A percentile compares a stretch with the other conserved stretches of the same genome.
phyloP scores from a whole-genome alignment of 2,888 invertebrate genomes.

The Calameuta idolon region DNA sequence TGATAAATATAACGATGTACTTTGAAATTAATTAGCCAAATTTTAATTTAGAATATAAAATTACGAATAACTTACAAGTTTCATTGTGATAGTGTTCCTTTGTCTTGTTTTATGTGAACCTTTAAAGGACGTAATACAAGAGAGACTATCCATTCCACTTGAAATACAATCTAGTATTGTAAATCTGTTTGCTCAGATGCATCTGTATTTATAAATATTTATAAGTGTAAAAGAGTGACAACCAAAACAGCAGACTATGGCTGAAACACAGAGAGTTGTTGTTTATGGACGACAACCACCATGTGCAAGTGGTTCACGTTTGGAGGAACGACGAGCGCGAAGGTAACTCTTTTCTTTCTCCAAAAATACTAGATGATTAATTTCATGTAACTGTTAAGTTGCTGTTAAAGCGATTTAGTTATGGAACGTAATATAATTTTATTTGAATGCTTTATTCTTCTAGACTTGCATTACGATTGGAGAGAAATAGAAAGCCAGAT shows the following conservation, averaged over 20 bases:
- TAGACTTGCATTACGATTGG: conserved; percentile 69
- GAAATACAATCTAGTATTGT: not conserved
- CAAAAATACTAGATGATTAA: conserved; percentile 33
- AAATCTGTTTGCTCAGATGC: not conserved
- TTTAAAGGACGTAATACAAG: not conserved
- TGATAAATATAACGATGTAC: not conserved
- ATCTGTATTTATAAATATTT: not conserved
- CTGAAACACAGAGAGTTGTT: conserved; percentile 78
- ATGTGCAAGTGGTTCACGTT: conserved; percentile 78
- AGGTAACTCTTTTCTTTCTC: conserved; percentile 68
- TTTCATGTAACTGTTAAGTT: not conserved
- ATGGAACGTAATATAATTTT: not conserved
- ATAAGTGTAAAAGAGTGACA: not conserved
- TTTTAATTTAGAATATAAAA: not conserved
- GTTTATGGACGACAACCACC: conserved; percentile 82
- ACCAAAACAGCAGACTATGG: conserved; percentile 69
- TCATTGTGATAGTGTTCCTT: not conserved
- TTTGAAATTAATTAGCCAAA: not conserved
- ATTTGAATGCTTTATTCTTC: conserved; percentile 13
- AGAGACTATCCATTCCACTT: not conserved
- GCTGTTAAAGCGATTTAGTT: not conserved
- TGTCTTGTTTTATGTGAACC: not conserved
- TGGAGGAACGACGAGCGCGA: conserved; percentile 81
- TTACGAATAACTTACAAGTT: not conserved
- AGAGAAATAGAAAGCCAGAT: conserved; percentile 84